These are phyloP conservation scores for Calyptomena viridis DNA, from an alignment of 2,113 vertebrate genomes.

Conservation along the genomic window DNA sequence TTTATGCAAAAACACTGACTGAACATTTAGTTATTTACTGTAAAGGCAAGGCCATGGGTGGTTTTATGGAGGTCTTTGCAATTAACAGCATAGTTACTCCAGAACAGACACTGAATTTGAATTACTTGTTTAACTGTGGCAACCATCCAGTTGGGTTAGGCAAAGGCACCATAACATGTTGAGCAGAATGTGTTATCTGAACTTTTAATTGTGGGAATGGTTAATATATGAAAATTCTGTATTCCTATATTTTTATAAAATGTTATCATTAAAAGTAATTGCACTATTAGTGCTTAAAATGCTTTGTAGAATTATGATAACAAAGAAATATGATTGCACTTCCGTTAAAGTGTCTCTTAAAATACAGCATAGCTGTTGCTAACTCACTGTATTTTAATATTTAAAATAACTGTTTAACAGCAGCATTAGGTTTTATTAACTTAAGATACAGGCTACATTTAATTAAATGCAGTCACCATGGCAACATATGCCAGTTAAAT, in stretches of 20 bases:
- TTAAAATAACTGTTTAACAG: conserved; percentile 83
- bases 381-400: conserved; percentile 79
- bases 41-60: conserved; percentile 85
- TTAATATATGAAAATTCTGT: conserved; percentile 71
- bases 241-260: conserved; percentile 75
- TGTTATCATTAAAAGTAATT: conserved; percentile 77
- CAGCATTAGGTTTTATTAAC: conserved; percentile 81
- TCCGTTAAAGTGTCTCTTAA: conserved; percentile 83
- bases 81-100: conserved; percentile 80
- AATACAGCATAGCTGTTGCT: conserved; percentile 78
- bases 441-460: conserved; percentile 80
- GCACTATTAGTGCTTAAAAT: conserved; percentile 82
- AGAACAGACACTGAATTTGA: conserved; percentile 74
- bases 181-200: conserved; percentile 72
- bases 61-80: conserved; percentile 83
- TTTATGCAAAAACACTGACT: conserved; percentile 72
- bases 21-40: conserved; percentile 75
- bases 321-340: conserved; percentile 81
- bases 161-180: conserved; percentile 82
- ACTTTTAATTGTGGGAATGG: conserved; percentile 71
- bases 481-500: conserved; percentile 71
- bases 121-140: conserved; percentile 78
- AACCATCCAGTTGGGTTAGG: conserved; percentile 78
- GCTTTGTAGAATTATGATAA: conserved; percentile 77
- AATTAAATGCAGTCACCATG: conserved; percentile 80